Evolutionary conservation across 1,140 invertebrate species (phyloP).

Genomic region (Adelges cooleyi): DNA sequence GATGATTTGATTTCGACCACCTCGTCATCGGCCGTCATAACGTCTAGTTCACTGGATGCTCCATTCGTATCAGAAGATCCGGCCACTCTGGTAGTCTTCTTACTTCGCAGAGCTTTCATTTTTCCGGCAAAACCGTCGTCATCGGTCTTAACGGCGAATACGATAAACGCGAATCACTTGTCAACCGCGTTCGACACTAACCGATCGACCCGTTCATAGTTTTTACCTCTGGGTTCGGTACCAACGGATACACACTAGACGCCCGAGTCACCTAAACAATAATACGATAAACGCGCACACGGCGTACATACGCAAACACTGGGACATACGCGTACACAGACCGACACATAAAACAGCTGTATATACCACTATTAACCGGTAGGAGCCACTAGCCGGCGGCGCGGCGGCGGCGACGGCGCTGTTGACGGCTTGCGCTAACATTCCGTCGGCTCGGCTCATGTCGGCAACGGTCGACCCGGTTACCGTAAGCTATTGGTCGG

Average conservation of each 20-base stretch:
- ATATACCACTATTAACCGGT: conserved; percentile 7
- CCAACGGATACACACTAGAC: background rate
- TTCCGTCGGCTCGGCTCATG: background rate
- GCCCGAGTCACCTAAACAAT: background rate
- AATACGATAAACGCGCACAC: background rate
- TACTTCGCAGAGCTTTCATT: background rate
- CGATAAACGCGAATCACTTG: no score
- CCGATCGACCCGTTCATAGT: no score
- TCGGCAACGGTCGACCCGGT: background rate
- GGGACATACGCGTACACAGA: no score
- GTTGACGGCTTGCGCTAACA: no score
- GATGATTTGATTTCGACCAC: background rate
- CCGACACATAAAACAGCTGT: background rate
- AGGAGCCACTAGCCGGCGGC: conserved; percentile 14
- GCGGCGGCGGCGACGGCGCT: background rate
- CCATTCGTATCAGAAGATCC: no score
- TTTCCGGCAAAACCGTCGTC: no score
- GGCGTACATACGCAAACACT: no score
- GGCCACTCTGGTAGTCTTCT: background rate
- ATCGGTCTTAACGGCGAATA: no score
- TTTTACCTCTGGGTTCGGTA: no score
- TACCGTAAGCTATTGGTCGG: conserved; percentile 15
- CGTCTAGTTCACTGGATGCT: no score
- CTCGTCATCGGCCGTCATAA: background rate
- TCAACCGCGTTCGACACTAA: no score